Percentiles rank a stretch among this genome's conserved stretches.
These are phyloP conservation scores for Malurus splendens DNA, from an alignment of 2,797 vertebrate genomes.

Conservation along the genomic window DNA sequence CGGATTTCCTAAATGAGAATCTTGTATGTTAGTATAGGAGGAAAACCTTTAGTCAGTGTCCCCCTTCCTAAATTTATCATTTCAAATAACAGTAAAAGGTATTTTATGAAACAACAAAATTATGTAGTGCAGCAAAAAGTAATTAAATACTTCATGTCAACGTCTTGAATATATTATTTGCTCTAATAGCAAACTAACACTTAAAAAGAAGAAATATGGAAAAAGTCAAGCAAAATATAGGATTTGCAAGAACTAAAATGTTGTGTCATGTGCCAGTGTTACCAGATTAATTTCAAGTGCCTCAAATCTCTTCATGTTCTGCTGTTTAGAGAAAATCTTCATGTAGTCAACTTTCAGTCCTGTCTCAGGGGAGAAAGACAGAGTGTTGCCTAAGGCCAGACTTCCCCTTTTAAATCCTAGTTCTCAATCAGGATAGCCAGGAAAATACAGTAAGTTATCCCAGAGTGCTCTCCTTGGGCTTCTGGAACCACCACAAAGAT, in stretches of 20 bases:
- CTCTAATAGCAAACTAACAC: not conserved
- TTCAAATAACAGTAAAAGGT: not conserved
- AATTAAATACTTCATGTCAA: not conserved
- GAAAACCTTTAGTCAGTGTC: not conserved
- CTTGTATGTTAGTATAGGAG: not conserved
- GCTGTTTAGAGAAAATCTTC: not conserved
- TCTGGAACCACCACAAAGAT: not conserved
- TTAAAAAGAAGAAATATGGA: not conserved
- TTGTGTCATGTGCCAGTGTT: not conserved
- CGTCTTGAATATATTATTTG: not conserved
- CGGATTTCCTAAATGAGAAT: conserved; percentile 32
- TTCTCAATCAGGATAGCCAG: not conserved
- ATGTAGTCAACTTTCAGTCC: not conserved
- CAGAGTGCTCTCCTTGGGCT: not conserved
- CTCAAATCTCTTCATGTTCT: not conserved
- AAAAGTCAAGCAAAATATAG: not conserved
- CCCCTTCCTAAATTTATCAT: not conserved
- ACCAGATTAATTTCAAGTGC: not conserved
- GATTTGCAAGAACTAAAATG: not conserved
- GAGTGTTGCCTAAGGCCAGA: not conserved
- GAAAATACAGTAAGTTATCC: not conserved
- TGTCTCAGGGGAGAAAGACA: not conserved
- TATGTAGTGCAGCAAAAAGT: not conserved
- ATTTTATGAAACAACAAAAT: not conserved
- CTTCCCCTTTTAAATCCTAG: not conserved